A percentile compares a stretch with the other conserved stretches of the same genome.
Conservation (phyloP, 2,797 vertebrate genomes). For the Sparidentex hasta region DNA sequence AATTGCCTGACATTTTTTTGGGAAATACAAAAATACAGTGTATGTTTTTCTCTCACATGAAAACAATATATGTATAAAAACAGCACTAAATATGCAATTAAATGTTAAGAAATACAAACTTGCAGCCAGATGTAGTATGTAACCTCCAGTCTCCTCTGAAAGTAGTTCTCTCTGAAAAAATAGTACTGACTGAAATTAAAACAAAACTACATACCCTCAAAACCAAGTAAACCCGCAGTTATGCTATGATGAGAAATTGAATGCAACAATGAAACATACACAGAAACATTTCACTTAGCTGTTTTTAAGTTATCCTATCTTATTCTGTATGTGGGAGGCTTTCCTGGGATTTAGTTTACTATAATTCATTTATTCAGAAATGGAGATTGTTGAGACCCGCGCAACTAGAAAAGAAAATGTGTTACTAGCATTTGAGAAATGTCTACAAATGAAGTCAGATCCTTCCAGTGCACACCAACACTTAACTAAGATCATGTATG, state of each 20-base stretch:
- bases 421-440: neutral
- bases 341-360: neutral
- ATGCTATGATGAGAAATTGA: no score
- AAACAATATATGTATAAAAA: neutral
- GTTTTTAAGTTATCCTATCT: neutral
- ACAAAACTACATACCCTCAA: no score
- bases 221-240: no score
- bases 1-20: neutral
- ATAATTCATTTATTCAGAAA: neutral
- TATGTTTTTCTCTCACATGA: neutral
- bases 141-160: neutral
- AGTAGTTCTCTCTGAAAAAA: neutral
- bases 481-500: neutral
- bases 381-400: neutral
- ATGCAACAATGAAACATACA: neutral
- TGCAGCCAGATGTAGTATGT: neutral
- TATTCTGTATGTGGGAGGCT: neutral
- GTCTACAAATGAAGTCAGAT: neutral
- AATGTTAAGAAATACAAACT: neutral
- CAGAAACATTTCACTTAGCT: neutral
- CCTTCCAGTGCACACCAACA: neutral
- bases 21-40: neutral
- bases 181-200: no score
- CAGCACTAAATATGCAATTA: neutral
- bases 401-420: neutral